Conservation (phyloP, 2,888 invertebrate species). For the Hedya salicella region DNA sequence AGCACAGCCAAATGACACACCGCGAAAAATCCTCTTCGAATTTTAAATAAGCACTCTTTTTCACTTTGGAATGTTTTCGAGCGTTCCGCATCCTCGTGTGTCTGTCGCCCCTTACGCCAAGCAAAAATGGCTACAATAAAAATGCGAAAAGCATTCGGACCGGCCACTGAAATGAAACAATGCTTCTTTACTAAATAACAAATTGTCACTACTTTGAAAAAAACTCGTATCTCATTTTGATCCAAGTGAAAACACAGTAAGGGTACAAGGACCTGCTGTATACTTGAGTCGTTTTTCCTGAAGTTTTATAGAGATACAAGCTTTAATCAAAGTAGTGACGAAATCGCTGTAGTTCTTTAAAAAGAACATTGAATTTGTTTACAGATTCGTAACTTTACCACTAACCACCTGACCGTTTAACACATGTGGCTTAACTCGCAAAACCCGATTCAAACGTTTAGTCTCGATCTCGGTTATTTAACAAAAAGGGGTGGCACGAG, state of each 20-base stretch:
- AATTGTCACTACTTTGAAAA: no score
- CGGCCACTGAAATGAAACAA: constrained; percentile 39
- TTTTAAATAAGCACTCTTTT: constrained; percentile 21
- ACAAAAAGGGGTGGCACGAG: constrained; percentile 28
- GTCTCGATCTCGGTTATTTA: constrained; percentile 17
- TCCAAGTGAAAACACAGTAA: no score
- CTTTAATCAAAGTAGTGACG: no score
- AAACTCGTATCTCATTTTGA: no score
- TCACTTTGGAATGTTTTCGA: constrained; percentile 22
- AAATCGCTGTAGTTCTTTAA: constrained; percentile 2
- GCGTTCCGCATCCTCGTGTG: constrained; percentile 4
- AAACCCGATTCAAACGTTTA: constrained; percentile 19
- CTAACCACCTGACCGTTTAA: neutral
- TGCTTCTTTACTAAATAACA: constrained; percentile 29
- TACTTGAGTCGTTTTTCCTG: no score
- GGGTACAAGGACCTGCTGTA: no score
- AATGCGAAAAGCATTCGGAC: constrained; percentile 24
- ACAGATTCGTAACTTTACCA: neutral
- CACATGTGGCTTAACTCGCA: neutral
- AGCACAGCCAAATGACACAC: neutral
- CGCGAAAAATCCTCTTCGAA: constrained; percentile 9
- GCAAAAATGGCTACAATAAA: constrained; percentile 37
- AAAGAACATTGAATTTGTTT: neutral
- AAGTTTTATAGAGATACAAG: no score
- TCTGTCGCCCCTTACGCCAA: constrained; percentile 31